Evolutionary conservation across 1,140 invertebrate species (phyloP).

Genomic region (Atopsyche davidsoni): DNA sequence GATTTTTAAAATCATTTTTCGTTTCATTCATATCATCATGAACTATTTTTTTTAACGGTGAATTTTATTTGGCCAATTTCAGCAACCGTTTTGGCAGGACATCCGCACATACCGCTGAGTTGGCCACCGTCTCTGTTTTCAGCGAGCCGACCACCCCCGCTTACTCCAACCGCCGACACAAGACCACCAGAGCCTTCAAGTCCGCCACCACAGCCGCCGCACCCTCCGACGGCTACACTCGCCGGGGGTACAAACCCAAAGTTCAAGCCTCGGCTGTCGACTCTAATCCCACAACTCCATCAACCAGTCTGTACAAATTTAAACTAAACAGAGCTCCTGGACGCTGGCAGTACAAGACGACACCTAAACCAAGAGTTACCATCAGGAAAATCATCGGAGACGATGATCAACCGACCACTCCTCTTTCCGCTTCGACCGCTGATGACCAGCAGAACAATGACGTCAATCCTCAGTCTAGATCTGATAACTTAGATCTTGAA

Average conservation of each 20-base stretch:
- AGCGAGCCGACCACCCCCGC: conserved; percentile 49
- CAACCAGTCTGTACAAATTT: conserved; percentile 63
- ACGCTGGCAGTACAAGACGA: conserved; percentile 83
- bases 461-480: conserved; percentile 38
- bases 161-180: conserved; percentile 42
- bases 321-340: conserved; percentile 71
- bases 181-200: conserved; percentile 41
- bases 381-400: conserved; percentile 66
- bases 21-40: no score
- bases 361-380: conserved; percentile 74
- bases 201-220: conserved; percentile 37
- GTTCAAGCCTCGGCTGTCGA: conserved; percentile 52
- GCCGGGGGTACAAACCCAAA: conserved; percentile 55
- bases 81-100: conserved; percentile 47
- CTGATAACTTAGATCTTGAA: conserved; percentile 59
- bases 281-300: conserved; percentile 37
- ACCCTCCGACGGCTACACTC: conserved; percentile 39
- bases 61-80: no score
- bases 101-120: conserved; percentile 43
- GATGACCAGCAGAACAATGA: conserved; percentile 41
- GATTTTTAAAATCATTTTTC: no score
- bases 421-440: conserved; percentile 39
- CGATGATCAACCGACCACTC: conserved; percentile 45
- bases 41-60: no score
- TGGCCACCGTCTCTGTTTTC: conserved; percentile 58